phyloP scores from a whole-genome alignment of 2,888 invertebrate species.

The Cremastobaeus sp. region DNA sequence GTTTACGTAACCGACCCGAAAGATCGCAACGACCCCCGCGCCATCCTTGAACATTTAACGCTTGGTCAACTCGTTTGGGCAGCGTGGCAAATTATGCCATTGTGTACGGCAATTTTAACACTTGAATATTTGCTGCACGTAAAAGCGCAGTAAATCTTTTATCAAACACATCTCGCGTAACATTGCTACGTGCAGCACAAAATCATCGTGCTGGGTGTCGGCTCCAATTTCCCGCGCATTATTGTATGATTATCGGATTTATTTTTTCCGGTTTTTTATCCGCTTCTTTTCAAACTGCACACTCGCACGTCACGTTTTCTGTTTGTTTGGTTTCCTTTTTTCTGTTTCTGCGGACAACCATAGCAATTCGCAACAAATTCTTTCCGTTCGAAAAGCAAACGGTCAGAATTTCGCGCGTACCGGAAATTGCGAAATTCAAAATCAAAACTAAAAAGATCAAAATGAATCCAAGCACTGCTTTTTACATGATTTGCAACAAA shows the following conservation, averaged over 20 bases:
- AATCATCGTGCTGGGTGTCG: neutral
- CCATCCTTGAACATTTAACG: slow-evolving; percentile 48
- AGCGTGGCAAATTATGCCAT: slow-evolving; percentile 37
- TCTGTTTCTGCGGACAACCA: too few species aligned
- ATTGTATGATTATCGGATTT: slow-evolving; percentile 7
- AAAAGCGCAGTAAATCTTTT: slow-evolving; percentile 31
- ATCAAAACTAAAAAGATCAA: slow-evolving; percentile 11
- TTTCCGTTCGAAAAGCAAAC: too few species aligned
- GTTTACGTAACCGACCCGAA: slow-evolving; percentile 40
- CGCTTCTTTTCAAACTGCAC: too few species aligned
- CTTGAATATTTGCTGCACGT: slow-evolving; percentile 28
- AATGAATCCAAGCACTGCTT: slow-evolving; percentile 3
- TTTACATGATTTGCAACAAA: slow-evolving; percentile 18
- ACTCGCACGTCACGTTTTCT: too few species aligned
- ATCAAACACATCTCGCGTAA: slow-evolving; percentile 19
- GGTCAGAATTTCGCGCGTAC: neutral
- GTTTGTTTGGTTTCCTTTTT: too few species aligned
- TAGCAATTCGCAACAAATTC: too few species aligned
- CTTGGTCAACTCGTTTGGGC: slow-evolving; percentile 42
- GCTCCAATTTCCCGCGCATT: neutral
- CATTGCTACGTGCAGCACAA: slow-evolving; percentile 1
- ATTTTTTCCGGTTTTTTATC: too few species aligned
- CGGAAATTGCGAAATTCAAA: too few species aligned
- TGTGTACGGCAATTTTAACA: slow-evolving; percentile 36
- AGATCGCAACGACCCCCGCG: slow-evolving; percentile 35